Conservation (phyloP, 2,888 invertebrate genomes). For the Drosophila acutilabella region DNA sequence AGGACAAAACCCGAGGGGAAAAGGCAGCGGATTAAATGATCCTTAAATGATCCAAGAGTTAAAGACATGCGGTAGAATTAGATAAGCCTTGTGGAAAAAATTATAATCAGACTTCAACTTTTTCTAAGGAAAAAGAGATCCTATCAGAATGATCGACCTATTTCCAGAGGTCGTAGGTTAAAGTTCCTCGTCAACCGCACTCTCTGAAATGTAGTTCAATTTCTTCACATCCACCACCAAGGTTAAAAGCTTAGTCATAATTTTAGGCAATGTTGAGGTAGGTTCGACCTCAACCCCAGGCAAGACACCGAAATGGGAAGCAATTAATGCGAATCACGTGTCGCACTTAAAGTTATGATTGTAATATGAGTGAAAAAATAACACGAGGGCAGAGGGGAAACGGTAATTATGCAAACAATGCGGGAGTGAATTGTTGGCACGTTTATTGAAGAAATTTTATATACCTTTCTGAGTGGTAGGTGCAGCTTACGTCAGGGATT, state of each 20-base stretch:
- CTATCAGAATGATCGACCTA: too few relatives aligned
- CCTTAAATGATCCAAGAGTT: background rate
- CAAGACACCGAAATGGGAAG: conserved; percentile 30
- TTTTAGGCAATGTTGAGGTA: conserved; percentile 47
- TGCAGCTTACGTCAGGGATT: conserved; percentile 56
- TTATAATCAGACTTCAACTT: too few relatives aligned
- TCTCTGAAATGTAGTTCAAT: too few relatives aligned
- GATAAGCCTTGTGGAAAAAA: too few relatives aligned
- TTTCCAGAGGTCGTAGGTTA: conserved; percentile 28
- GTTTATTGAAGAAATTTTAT: conserved; percentile 70
- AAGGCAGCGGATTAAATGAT: background rate
- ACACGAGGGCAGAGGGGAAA: background rate
- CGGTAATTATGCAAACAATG: conserved; percentile 45
- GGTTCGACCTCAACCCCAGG: conserved; percentile 40
- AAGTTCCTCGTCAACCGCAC: background rate
- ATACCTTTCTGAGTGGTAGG: conserved; percentile 18
- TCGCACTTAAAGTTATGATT: conserved; percentile 60
- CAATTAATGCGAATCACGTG: conserved; percentile 65
- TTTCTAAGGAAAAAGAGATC: too few relatives aligned
- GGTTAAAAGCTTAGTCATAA: conserved; percentile 24
- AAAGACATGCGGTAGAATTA: background rate
- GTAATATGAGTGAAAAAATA: conserved; percentile 40
- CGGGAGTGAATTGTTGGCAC: conserved; percentile 67
- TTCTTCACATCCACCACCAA: conserved; percentile 6
- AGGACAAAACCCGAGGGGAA: background rate